Percentiles rank a stretch among this genome's conserved stretches.
Evolutionary conservation across 2,113 vertebrate genomes (phyloP).

Genomic region (Caloenas nicobarica): DNA sequence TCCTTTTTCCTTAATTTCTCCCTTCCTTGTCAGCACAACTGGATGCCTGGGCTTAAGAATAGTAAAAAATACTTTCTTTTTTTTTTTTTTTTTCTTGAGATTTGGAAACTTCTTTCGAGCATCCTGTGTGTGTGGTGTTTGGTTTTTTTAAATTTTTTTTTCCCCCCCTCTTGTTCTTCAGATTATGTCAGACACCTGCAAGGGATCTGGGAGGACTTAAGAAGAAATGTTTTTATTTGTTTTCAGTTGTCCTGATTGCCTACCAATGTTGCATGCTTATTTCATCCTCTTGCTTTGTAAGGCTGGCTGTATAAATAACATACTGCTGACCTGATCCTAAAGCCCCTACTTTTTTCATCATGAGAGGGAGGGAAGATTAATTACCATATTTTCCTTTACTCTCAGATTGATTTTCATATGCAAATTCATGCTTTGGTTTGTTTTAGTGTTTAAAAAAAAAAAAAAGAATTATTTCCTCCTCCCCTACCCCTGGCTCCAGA

Average conservation of each 20-base stretch:
- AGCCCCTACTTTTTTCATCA: not conserved
- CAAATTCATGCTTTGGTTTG: not conserved
- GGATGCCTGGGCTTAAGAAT: not conserved
- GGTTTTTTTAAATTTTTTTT: no score
- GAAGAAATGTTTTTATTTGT: not conserved
- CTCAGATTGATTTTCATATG: not conserved
- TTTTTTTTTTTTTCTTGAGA: not conserved
- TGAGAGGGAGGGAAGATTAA: not conserved
- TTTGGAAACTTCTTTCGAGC: not conserved
- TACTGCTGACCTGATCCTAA: not conserved
- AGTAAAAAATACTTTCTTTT: not conserved
- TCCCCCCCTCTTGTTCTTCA: not conserved
- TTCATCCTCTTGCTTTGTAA: not conserved
- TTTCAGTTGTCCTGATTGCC: not conserved
- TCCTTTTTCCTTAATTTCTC: not conserved
- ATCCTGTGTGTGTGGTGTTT: not conserved
- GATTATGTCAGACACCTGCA: not conserved
- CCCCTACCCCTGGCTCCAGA: not conserved
- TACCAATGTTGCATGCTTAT: rapidly evolving
- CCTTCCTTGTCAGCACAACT: not conserved
- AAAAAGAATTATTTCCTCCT: no score
- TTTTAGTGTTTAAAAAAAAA: not conserved
- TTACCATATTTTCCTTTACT: not conserved
- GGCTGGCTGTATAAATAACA: not conserved
- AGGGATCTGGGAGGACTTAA: not conserved